Evolutionary conservation across 2,888 invertebrate species (phyloP).

Genomic region (Exocentrus adspersus): DNA sequence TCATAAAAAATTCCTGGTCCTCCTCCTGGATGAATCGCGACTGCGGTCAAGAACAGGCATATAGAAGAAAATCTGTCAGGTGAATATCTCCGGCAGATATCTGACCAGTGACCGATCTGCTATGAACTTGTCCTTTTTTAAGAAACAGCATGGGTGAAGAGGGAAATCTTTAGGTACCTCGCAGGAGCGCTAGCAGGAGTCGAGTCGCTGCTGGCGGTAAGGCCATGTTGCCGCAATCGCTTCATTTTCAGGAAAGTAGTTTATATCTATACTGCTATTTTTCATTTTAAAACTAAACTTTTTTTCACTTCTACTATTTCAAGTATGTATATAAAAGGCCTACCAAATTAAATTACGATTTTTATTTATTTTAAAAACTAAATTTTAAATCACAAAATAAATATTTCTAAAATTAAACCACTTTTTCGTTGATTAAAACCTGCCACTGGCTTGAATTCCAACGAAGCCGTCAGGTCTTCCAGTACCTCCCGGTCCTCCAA

Average conservation of each 20-base stretch:
- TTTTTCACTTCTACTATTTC: no score
- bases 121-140: constrained; percentile 12
- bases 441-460: constrained; percentile 1
- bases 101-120: constrained; percentile 17
- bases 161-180: constrained; percentile 13
- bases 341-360: no score
- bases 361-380: no score
- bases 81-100: constrained; percentile 5
- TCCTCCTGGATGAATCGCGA: neutral
- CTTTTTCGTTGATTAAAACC: no score
- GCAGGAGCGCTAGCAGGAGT: constrained; percentile 6
- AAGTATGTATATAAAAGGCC: no score
- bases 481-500: constrained; percentile 43
- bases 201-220: neutral
- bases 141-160: constrained; percentile 12
- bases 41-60: constrained; percentile 12
- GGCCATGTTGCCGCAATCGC: neutral
- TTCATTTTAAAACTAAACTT: no score
- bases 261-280: no score
- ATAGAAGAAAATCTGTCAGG: constrained; percentile 21
- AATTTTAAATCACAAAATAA: no score
- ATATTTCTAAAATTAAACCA: no score
- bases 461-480: constrained; percentile 38
- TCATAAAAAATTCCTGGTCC: constrained; percentile 8
- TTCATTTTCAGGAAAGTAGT: neutral